These are phyloP conservation scores for Heliothis subflexa DNA, from an alignment of 1,140 invertebrate species.

Conservation along the genomic window DNA sequence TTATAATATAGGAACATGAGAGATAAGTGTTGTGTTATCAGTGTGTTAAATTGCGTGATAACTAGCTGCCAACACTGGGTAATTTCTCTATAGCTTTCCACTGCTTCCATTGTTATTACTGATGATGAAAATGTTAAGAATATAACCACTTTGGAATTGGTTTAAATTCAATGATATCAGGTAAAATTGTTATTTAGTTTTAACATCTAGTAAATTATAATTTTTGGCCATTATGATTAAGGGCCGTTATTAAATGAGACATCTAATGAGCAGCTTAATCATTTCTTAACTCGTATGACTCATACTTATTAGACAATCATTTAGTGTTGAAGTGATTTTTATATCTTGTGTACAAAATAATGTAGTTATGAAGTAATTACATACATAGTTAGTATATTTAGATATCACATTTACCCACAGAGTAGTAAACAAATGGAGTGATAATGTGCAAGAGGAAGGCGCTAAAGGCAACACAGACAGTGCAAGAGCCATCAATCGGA, in stretches of 20 bases:
- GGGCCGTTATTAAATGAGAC: not conserved
- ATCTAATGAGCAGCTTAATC: not conserved
- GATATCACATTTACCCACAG: constrained; percentile 33
- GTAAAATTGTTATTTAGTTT: not conserved
- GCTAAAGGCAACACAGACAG: not conserved
- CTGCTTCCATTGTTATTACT: not conserved
- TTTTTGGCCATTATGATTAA: not conserved
- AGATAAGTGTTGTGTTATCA: constrained; percentile 32
- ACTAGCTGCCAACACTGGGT: not conserved
- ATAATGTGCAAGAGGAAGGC: constrained; percentile 14
- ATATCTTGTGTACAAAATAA: not conserved
- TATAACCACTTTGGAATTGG: not conserved
- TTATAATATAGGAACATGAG: not conserved
- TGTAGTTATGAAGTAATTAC: constrained; percentile 5
- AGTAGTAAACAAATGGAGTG: constrained; percentile 37
- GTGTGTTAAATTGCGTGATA: constrained; percentile 40
- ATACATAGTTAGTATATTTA: constrained; percentile 14
- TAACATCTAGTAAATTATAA: no score
- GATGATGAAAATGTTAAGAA: not conserved
- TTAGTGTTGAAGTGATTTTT: constrained; percentile 13
- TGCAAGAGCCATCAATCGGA: not conserved
- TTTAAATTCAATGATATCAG: not conserved
- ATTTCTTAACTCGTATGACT: not conserved
- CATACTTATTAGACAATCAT: constrained; percentile 1
- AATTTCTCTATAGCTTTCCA: not conserved